Evolutionary conservation across 2,797 vertebrate genomes (phyloP), one percentile per base, ranked within the genome.

Genomic region (Emydoidea blandingii): DNA sequence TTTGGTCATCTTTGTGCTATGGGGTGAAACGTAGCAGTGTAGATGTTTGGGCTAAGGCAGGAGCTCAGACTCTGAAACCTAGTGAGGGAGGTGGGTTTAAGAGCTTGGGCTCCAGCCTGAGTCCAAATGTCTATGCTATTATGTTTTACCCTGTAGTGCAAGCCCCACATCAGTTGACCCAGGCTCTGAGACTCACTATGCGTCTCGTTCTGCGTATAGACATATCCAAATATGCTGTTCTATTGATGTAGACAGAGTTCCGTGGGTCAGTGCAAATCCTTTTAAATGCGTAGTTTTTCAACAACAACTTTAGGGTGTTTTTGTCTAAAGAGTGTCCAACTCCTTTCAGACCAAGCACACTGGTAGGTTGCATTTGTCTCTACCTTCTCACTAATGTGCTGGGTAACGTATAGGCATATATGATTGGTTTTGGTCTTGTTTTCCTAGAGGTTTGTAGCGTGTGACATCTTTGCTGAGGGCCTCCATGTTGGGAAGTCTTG

Each of bases 401-500:
- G 83, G 94, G 95, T 94, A 92, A 90, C 85, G 93, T 93, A 95
- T 87, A 94, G 94, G 85, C 94, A 96, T 96, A 96, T 97, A 93
- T 87, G 94, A 94, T 96, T 94, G 91, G 93, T 97, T 93, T 96
- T 95, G 89, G 93, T 96, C 95, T 97, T 93, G 94, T 97, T 97
- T 96, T 95, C 92, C 91, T 92, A 97, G 88, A 89, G 85, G 90
- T 92, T 94, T 95, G 81, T 95, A 86, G 94, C 83, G 65, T 90
- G 54, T 65, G 81, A 89, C 81, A 92, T 95, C 94, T 95, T 97
- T 96, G 95, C 89, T 95, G 85, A 84, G 56, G 95, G 91, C 92
- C 94, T 96, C 95, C 87, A 68, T 53, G 1, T 83, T 95, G 91
- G 86, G 54, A 90, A 94, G 83, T 81, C 94, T 97, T 96, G 91